Base-by-base conservation (phyloP, 1,140 invertebrate species). In the Diachasmimorpha longicaudata region DNA sequence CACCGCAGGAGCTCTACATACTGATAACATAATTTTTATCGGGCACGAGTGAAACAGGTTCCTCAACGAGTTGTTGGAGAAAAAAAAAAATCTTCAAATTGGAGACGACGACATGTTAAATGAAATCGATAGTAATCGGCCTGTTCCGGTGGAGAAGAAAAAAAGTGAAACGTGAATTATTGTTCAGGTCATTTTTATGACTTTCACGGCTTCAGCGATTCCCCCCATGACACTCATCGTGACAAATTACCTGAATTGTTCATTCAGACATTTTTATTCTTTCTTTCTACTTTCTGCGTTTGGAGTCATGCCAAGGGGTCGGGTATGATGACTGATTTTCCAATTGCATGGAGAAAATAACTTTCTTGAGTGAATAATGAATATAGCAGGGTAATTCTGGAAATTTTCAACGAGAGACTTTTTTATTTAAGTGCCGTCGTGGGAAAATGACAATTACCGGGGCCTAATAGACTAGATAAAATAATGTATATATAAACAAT, bases 101-200 rank as follows among this genome's bases (percentile, higher is more conserved):
- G 39, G 39, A 42, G 39, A 42, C 39, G 39, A 42, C 39, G 39
- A 42, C 4, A 42, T 11, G 39, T 42, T 25, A 71, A 71, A 48
- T 21, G 70, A 71, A 71, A 71, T 23, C 44, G 70, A 71, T 71
- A 46, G 70, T 48, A 71, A 44, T 4, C 48, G 6, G n/a, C 0
- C 3, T n/a, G 14, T n/a, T 52, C 14, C 16, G 16, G 6, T 52
- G 48, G n/a, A n/a, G n/a, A n/a, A 46, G 11, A 46, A 46, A 52
- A 52, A 71, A 71, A 71, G 70, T 48, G 70, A 71, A 71, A 71
- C 42, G 42, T 23, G 68, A 36, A 31, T 25, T 48, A 48, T 71
- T 48, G n/a, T 48, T 25, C 19, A 67, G 63, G 23, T 25, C 36
- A 44, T 71, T 48, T 16, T 23, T 2, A 71, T 23, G 39, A 48